Evolutionary conservation across 2,888 invertebrate genomes (phyloP).

Genomic region (Lasius platythorax): DNA sequence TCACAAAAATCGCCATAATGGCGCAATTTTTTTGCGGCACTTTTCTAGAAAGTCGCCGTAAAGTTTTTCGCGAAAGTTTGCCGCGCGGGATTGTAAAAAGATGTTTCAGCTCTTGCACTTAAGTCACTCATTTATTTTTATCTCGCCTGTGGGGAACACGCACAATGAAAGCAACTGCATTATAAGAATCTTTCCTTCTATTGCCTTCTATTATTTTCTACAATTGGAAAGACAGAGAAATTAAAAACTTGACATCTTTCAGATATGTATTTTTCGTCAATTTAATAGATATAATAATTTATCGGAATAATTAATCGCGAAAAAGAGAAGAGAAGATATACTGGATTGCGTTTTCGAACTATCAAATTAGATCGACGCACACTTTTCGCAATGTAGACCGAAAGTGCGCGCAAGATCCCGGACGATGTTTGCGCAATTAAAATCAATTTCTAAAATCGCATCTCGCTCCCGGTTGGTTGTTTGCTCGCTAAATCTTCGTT

Average conservation of each 20-base stretch:
- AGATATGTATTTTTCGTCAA: background rate
- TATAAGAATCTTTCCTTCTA: background rate
- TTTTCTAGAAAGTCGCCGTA: background rate
- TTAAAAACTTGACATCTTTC: background rate
- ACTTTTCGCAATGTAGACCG: conserved; percentile 30
- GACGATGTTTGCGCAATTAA: conserved; percentile 73
- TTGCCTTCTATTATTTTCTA: background rate
- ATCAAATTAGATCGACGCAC: background rate
- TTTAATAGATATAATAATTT: background rate
- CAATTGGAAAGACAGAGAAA: background rate
- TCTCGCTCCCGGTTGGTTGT: background rate
- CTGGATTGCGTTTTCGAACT: background rate
- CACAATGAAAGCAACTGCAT: conserved; percentile 1
- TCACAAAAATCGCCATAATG: conserved; percentile 2
- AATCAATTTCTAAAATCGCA: conserved; percentile 61
- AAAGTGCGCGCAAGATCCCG: conserved; percentile 60
- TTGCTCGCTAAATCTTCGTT: conserved; percentile 38
- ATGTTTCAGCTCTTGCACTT: conserved; percentile 9
- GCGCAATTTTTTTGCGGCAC: background rate
- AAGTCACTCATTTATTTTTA: conserved; percentile 39
- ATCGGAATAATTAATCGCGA: no score
- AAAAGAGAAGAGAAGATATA: background rate
- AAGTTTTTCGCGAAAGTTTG: conserved; percentile 11
- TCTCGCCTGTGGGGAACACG: background rate
- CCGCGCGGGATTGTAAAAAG: conserved; percentile 23